These are phyloP conservation scores for Ictalurus furcatus DNA, from an alignment of 2,113 vertebrate species.

Conservation along the genomic window DNA sequence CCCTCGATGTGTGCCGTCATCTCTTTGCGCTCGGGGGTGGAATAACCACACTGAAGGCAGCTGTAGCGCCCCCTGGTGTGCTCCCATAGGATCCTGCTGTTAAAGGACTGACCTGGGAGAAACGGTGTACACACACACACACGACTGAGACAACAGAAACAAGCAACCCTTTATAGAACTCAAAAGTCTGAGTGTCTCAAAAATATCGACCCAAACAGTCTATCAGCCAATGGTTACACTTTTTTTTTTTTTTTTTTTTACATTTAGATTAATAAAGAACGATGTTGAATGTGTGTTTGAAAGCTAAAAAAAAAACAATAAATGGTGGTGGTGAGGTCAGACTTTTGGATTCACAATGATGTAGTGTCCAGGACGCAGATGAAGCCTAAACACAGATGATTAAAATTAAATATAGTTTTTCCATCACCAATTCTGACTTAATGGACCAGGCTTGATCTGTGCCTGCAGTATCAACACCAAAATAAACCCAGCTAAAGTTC, in stretches of 20 bases:
- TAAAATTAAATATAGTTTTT: background rate
- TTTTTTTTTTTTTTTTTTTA: background rate
- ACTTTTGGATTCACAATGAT: background rate
- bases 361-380: background rate
- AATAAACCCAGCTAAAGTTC: background rate
- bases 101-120: constrained; percentile 74
- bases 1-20: constrained; percentile 85
- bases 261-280: background rate
- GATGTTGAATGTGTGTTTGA: background rate
- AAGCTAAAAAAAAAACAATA: background rate
- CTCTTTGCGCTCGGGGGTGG: constrained; percentile 77
- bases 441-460: constrained; percentile 9
- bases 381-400: background rate
- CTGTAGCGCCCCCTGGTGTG: constrained; percentile 90
- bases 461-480: background rate
- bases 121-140: background rate
- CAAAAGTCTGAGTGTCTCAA: background rate
- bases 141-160: background rate
- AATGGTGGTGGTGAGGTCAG: background rate
- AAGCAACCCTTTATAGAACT: background rate
- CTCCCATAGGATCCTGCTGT: constrained; percentile 89
- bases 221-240: background rate
- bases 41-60: constrained; percentile 86
- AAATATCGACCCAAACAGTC: background rate
- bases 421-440: background rate